phyloP scores from a whole-genome alignment of 1,140 invertebrate genomes.

The Mya arenaria region DNA sequence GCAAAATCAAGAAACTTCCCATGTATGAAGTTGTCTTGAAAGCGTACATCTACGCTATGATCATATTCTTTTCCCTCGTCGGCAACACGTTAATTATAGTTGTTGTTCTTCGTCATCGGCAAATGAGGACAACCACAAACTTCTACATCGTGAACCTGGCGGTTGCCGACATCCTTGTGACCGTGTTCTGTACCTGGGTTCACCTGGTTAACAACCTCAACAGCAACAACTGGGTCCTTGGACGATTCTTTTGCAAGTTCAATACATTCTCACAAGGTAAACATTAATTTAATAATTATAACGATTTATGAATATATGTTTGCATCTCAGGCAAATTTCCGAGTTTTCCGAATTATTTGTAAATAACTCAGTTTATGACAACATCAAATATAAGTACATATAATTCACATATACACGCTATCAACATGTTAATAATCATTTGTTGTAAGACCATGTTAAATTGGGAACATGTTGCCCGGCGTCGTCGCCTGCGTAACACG shows the following conservation, averaged over 20 bases:
- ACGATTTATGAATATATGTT: too few relatives aligned
- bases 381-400: too few relatives aligned
- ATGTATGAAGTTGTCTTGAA: conserved; percentile 72
- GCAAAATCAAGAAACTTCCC: conserved; percentile 24
- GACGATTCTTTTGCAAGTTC: conserved; percentile 81
- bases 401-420: too few relatives aligned
- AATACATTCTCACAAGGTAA: conserved; percentile 82
- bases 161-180: conserved; percentile 77
- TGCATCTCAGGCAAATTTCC: too few relatives aligned
- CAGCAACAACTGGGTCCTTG: conserved; percentile 75
- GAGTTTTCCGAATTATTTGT: too few relatives aligned
- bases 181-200: conserved; percentile 82
- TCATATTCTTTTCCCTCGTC: conserved; percentile 66
- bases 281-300: conserved; percentile 9
- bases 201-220: conserved; percentile 76
- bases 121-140: conserved; percentile 73
- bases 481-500: too few relatives aligned
- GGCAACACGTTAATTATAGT: conserved; percentile 66
- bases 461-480: too few relatives aligned
- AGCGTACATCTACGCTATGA: conserved; percentile 70
- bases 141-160: conserved; percentile 74
- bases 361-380: too few relatives aligned
- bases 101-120: conserved; percentile 65
- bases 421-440: too few relatives aligned
- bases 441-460: too few relatives aligned